Evolutionary conservation across 2,797 vertebrate genomes (phyloP).

Genomic region (Scyliorhinus canicula): DNA sequence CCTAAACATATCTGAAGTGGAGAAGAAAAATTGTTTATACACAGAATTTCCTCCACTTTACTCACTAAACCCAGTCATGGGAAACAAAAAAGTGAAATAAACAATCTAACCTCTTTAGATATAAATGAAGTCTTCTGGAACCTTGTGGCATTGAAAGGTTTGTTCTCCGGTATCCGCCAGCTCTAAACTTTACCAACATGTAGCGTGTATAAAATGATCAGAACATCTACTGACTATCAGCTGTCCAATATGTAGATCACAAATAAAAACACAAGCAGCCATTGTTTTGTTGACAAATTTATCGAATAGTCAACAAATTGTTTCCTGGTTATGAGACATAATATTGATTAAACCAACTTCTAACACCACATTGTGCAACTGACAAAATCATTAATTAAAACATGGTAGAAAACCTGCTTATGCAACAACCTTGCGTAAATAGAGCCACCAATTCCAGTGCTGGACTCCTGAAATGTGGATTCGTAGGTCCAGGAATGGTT

Average conservation of each 20-base stretch:
- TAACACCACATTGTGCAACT: background rate
- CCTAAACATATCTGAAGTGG: background rate
- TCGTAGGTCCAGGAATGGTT: background rate
- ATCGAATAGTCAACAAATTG: background rate
- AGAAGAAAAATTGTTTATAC: background rate
- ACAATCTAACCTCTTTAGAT: background rate
- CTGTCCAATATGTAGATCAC: background rate
- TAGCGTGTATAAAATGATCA: background rate
- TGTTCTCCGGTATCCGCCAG: background rate
- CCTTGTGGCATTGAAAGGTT: background rate
- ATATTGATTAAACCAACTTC: background rate
- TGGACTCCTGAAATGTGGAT: background rate
- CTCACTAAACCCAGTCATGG: background rate
- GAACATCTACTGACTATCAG: background rate
- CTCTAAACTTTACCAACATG: background rate
- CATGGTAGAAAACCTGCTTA: background rate
- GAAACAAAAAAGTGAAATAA: background rate
- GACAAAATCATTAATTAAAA: slow-evolving; percentile 5
- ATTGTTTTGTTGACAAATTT: slow-evolving; percentile 33
- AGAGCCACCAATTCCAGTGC: background rate
- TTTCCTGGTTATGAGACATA: background rate
- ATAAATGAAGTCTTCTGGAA: too few relatives aligned
- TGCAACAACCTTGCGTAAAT: slow-evolving; percentile 13
- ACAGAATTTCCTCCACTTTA: background rate
- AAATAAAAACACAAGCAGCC: slow-evolving; percentile 31